Evolutionary conservation across 2,888 invertebrate species (phyloP), one percentile per base, ranked within the genome.

Genomic region (Dorcus parallelipipedus): DNA sequence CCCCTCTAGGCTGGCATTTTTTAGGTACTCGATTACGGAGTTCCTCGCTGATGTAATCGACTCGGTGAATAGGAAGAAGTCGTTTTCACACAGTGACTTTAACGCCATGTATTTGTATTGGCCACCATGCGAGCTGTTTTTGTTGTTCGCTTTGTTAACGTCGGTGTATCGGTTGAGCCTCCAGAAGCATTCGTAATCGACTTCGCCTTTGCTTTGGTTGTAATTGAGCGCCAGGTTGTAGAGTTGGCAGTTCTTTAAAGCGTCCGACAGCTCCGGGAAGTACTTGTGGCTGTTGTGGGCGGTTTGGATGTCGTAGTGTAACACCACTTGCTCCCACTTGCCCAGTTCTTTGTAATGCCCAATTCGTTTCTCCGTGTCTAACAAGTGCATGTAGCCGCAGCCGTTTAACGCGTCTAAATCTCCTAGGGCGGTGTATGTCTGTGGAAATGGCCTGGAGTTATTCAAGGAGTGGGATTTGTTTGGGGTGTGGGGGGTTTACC

Each of bases 401-500:
- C 91, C 91, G 65, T 87, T 85, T 41, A 90, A 80, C 0, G 89
- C 90, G 74, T 93, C 92, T 42, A 83, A 79, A 73, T 93, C 91
- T 1, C 91, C 91, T 58, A 93, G 88, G 49, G 85, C 84, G 26
- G 84, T 81, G 69, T 85, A 90, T 23, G 87, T 85, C 86, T 87
- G 69, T 9, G 78, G 75, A 58, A 64, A 51, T 48, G 48, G 26
- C 26, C 14, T 42, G 14, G 17, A 9, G 1, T 8, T 23, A 41
- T 42, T 43, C 52, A 2, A 1, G 14, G n/a, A 9, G 23, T 1
- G 2, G n/a, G 8, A 1, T 8, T 38, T 20, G 14, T 6, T 33
- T 33, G 26, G 26, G 26, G 6, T 7, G 26, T 33, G 26, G 26
- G 26, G 26, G 5, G 5, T 73, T 70, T 68, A 85, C 85, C 69